These are phyloP conservation scores for Hylomyscus alleni DNA, from an alignment of 2,797 vertebrate genomes.

Conservation along the genomic window DNA sequence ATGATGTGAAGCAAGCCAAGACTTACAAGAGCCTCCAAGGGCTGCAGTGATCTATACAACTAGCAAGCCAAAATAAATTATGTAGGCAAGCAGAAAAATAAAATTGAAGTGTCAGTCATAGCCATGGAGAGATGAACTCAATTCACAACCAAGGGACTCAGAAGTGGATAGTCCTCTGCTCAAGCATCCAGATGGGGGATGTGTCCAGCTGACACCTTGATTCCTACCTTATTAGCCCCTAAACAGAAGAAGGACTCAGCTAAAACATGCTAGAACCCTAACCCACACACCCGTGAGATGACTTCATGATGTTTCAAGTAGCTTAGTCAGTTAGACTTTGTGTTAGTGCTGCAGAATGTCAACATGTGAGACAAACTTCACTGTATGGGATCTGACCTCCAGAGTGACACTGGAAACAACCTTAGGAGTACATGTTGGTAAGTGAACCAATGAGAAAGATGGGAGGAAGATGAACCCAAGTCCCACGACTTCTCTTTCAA, in stretches of 20 bases:
- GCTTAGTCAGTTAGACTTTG: background rate
- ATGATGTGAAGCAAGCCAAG: background rate
- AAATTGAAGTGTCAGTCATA: background rate
- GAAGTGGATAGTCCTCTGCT: background rate
- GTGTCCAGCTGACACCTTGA: background rate
- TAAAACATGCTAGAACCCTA: background rate
- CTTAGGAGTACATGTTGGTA: background rate
- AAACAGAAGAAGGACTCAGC: background rate
- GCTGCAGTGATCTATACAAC: background rate
- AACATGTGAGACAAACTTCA: background rate
- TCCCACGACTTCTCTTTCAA: background rate
- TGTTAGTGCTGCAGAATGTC: background rate
- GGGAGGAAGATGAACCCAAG: background rate
- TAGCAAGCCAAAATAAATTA: background rate
- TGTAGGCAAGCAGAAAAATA: background rate
- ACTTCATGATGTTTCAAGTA: slow-evolving; percentile 1
- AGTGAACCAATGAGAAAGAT: slow-evolving; percentile 41
- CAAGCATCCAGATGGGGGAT: background rate
- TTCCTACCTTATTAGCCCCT: background rate
- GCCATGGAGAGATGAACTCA: background rate
- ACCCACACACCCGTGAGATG: background rate
- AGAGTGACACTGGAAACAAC: background rate
- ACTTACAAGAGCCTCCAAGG: background rate
- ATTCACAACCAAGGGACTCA: background rate
- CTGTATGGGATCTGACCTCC: background rate